Evolutionary conservation across 1,140 invertebrate species (phyloP).

Genomic region (Meloidogyne chitwoodi): DNA sequence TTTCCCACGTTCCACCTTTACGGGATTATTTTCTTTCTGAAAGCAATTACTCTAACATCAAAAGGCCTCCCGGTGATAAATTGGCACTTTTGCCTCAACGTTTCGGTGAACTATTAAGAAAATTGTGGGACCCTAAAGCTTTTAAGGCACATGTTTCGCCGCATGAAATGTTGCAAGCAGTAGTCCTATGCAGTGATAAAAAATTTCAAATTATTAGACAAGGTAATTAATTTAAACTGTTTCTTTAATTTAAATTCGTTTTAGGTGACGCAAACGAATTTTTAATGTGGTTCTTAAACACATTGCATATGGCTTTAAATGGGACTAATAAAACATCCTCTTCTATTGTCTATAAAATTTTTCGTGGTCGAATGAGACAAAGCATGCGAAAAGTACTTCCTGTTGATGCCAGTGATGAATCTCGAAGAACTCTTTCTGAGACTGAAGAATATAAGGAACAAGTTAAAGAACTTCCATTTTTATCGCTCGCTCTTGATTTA

Average conservation of each 20-base stretch:
- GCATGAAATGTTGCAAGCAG: conserved; percentile 98
- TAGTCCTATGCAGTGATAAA: conserved; percentile 95
- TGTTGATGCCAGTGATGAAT: conserved; percentile 77
- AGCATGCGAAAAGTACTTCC: conserved; percentile 89
- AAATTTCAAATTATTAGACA: conserved; percentile 96
- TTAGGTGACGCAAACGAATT: conserved; percentile 93
- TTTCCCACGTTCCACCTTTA: conserved; percentile 87
- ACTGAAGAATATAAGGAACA: conserved; percentile 76
- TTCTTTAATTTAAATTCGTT: conserved; percentile 8
- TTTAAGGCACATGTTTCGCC: conserved; percentile 99
- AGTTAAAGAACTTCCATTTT: conserved; percentile 41
- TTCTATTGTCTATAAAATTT: conserved; percentile 88
- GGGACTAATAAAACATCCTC: conserved; percentile 70
- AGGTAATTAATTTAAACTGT: conserved; percentile 49
- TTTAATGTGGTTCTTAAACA: conserved; percentile 90
- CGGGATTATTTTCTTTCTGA: conserved; percentile 90
- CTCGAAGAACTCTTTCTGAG: conserved; percentile 73
- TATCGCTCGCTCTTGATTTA: conserved; percentile 42
- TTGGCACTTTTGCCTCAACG: conserved; percentile 79
- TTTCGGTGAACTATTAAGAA: conserved; percentile 92
- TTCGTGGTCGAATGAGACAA: conserved; percentile 89
- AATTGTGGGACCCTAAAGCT: conserved; percentile 97
- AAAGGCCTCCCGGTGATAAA: conserved; percentile 84
- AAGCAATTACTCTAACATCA: conserved; percentile 81
- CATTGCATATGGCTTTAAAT: conserved; percentile 81